Evolutionary conservation across 1,140 invertebrate species (phyloP), one percentile per base, ranked within the genome.

Genomic region (Drosophila punjabiensis): DNA sequence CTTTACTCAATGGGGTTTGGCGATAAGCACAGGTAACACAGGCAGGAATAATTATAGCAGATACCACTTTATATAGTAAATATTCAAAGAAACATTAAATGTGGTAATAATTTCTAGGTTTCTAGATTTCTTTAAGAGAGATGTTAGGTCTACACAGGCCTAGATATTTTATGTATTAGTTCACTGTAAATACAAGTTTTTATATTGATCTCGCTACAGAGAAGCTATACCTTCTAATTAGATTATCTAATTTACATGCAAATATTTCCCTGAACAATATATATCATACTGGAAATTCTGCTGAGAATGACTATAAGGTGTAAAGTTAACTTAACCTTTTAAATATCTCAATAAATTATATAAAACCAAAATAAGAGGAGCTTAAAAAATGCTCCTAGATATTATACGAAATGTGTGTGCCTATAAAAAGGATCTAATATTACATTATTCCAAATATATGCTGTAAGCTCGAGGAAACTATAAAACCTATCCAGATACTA

Each of bases 1-100:
- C 53, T 56, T 53, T 37, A 1, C 33, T 56, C 20, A 56, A 37
- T 56, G 53, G 53, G 18, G 33, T 56, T 56, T 56, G 53, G 53
- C 9, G 33, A 56, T 56, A 56, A 53, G 20, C 37, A 56, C 53
- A 24, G 53, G 18, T 9, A 55, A 20, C 53, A 14, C 33, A 37
- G 33, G 24, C 33, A 24, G 14, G 14, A 37, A 20, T 56, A 56
- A 56, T 56, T 35, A 13, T 35, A 1, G 52, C 30, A 33, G 5
- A 14, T 18, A 8, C n/a, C 30, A 2, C 1, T 48, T 28, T 48
- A n/a, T 32, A 18, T n/a, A 24, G 14, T 24, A 37, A 16, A 56
- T 14, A 24, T 35, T 37, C 8, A 37, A 24, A 37, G 3, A 56
- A 37, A 9, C 18, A 24, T 18, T 9, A 24, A 16, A 10, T 56